Evolutionary conservation across 2,797 vertebrate genomes (phyloP).

Genomic region (Babyrousa celebensis): DNA sequence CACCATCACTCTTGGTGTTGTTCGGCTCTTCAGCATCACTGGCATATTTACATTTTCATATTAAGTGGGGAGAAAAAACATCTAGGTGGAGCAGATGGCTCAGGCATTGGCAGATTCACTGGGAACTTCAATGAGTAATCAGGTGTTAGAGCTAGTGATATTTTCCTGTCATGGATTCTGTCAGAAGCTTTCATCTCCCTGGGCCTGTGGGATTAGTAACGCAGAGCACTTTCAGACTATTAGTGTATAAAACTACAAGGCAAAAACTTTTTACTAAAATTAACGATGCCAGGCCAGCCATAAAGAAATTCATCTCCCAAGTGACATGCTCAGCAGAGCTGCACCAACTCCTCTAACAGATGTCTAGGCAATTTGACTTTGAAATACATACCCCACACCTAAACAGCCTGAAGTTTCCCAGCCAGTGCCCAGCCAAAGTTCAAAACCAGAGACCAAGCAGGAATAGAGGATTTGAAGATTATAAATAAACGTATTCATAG

Average conservation of each 20-base stretch:
- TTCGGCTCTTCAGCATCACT: background rate
- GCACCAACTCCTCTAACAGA: slow-evolving; percentile 56
- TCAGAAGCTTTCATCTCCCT: slow-evolving; percentile 60
- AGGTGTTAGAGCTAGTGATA: slow-evolving; percentile 48
- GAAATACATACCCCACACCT: slow-evolving; percentile 71
- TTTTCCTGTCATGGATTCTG: slow-evolving; percentile 60
- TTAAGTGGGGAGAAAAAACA: background rate
- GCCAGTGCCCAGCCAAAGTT: slow-evolving; percentile 69
- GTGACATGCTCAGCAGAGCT: slow-evolving; percentile 26
- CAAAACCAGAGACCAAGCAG: slow-evolving; percentile 74
- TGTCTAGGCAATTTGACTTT: slow-evolving; percentile 77
- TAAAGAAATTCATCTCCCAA: slow-evolving; percentile 79
- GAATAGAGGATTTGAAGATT: slow-evolving; percentile 74
- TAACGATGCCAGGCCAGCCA: slow-evolving; percentile 69
- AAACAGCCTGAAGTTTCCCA: slow-evolving; percentile 67
- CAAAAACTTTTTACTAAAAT: slow-evolving; percentile 83
- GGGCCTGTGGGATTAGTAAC: slow-evolving; percentile 70
- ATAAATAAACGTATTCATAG: slow-evolving; percentile 82
- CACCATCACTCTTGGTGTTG: background rate
- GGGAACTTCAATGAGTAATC: slow-evolving; percentile 68
- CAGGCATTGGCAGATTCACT: slow-evolving; percentile 54
- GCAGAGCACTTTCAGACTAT: slow-evolving; percentile 75
- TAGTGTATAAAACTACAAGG: slow-evolving; percentile 74
- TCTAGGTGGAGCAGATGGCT: slow-evolving; percentile 70
- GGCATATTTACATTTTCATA: slow-evolving; percentile 39